Evolutionary conservation across 1,140 invertebrate genomes (phyloP), one percentile per base, ranked within the genome.

Genomic region (Xylocopa sonorina): DNA sequence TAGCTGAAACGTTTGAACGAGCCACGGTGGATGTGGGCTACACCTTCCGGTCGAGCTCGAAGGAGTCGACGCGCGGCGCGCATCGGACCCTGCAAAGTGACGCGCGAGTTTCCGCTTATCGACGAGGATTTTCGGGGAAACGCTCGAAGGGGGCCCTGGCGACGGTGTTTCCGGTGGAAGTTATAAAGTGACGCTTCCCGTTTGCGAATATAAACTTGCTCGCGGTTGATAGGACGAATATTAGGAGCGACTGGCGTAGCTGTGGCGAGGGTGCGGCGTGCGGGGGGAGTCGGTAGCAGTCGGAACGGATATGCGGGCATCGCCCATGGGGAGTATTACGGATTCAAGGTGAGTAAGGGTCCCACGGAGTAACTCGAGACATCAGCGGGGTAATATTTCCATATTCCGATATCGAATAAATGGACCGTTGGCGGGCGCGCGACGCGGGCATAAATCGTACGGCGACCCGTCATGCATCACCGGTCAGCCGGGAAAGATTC

Each of bases 351-450:
- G 89, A 89, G 87, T 89, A 87, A 76, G 86, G 88, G 85, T 89
- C 84, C 82, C 75, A 81, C 80, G 78, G 78, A 80, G 86, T 88
- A 88, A 79, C 84, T 85, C 80, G 87, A 90, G 88, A 90, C 88
- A 90, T 90, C 89, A 89, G 87, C 88, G 80, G 75, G 82, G 87
- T 89, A 91, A 91, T 90, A 91, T 91, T 91, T 90, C 89, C 90
- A 91, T 91, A 91, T 90, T 89, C 90, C 88, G 90, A 90, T 91
- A 90, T 91, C 88, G 84, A 90, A 91, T 91, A 91, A 91, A 91
- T 91, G 90, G 90, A 89, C 89, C 89, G 89, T 88, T 86, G 88
- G 86, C 81, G 86, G 83, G 81, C 81, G 48, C 73, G 80, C 87
- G 90, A 90, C 90, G 87, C 86, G 73, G 82, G 82, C 83, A 90